Evolutionary conservation across 2,113 vertebrate genomes (phyloP).

Genomic region (Centropus unirufus): DNA sequence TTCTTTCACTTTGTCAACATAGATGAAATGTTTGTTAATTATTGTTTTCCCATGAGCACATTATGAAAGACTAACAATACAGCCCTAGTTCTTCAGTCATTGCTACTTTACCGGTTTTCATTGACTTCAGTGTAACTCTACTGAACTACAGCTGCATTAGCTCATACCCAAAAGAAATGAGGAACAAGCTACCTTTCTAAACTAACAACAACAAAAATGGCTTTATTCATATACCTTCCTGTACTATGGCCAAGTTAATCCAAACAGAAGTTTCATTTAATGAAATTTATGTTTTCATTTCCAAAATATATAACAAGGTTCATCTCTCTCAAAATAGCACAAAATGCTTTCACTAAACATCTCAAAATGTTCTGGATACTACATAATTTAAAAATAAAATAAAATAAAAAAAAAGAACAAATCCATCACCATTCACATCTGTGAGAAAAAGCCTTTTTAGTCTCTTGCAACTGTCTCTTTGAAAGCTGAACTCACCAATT

Average conservation of each 20-base stretch:
- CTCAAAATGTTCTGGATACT: neutral
- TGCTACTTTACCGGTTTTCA: neutral
- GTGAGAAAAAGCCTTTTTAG: neutral
- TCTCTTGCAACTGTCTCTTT: neutral
- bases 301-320: neutral
- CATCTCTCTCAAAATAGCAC: neutral
- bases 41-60: neutral
- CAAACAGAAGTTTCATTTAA: neutral
- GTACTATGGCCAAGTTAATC: neutral
- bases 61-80: neutral
- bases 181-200: neutral
- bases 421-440: neutral
- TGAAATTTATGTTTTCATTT: neutral
- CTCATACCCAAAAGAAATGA: neutral
- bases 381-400: neutral
- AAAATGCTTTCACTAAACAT: neutral
- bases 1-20: neutral
- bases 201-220: neutral
- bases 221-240: neutral
- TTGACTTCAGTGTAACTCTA: neutral
- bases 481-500: neutral
- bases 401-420: neutral
- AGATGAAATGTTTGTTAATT: neutral
- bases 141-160: neutral
- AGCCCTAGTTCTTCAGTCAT: neutral